Evolutionary conservation across 2,113 vertebrate genomes (phyloP), one percentile per base, ranked within the genome.

Genomic region (Pseudolaguvia tuberculata): DNA sequence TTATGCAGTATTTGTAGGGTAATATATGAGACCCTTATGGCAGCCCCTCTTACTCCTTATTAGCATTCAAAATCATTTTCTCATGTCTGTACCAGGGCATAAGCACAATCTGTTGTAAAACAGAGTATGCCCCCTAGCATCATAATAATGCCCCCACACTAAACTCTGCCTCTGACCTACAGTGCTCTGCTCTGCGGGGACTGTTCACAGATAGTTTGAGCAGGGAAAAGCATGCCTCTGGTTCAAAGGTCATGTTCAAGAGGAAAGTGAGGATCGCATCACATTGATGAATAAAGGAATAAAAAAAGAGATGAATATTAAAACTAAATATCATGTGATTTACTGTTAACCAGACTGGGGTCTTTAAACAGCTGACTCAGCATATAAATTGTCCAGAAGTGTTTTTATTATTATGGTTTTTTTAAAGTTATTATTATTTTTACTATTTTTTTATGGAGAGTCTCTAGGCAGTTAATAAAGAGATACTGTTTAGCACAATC

Each of bases 111-210:
- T 85, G 81, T 75, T 79, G 83, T 79, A 85, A 84, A 88, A 85
- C 80, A 76, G 70, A 52, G 83, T 84, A 82, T 83, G 81, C 80
- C 80, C 79, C 82, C 82, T 65, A 72, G 79, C 78, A 73, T 78
- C 66, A 75, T 75, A 42, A 52, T 51, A 27, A 48, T 73, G 57
- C 75, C 83, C 85, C 80, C 74, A 61, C 65, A 76, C 83, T 85
- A 84, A 86, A 87, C 82, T 87, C 82, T 86, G 86, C 80, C 81
- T 84, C 83, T 85, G 84, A 89, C 89, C 88, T 42, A 84, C 85
- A 82, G 83, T 83, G 75, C 80, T 78, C 80, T 73, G 21, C 80
- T 88, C 87, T 84, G 63, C 17, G 67, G 87, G 82, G 85, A 88
- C 67, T 47, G 71, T 75, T 83, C 78, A 78, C 68, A 79, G 82